Evolutionary conservation across 2,888 invertebrate genomes (phyloP), one percentile per base, ranked within the genome.

Genomic region (Sphinx pinastri): DNA sequence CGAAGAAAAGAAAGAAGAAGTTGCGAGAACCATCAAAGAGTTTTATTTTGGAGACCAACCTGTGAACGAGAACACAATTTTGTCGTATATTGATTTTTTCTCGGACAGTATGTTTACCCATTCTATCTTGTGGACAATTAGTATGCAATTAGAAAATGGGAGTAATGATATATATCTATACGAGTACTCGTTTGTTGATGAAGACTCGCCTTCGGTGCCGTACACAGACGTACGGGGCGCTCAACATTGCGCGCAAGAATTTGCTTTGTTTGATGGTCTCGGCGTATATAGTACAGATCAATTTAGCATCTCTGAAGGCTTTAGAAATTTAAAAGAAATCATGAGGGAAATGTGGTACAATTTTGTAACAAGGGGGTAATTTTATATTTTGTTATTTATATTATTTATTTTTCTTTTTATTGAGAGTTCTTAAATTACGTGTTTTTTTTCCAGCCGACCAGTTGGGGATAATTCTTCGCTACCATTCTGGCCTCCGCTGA

Each of bases 41-140:
- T 86, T 81, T 74, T 87, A 85, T 72, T 88, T 88, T 74, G 87
- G 84, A 5, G 72, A 82, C 0, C 72, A 84, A 38, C 71, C 77
- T 0, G 72, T 89, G 0, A 75, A 67, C 1, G 75, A 79, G 7
- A 75, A 81, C 0, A 82, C 75, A 47, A 71, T 87, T 68, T 72
- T 84, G n/a, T 68, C 68, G 3, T 90, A 78, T 59, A 74, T 88
- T 0, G 76, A 89, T 71, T 90, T 78, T 63, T 86, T 83, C 59
- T 75, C 85, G 3, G 93, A 96, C 93, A 68, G 80, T 0, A 31
- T 74, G 14, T 86, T 88, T 69, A 72, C 74, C 0, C 81, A 81
- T 71, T 73, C 85, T 0, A 79, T 78, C 13, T 60, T 87, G 6
- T 72, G 80, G 71, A 77, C 85, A 0, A 74, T 81, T 0, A 79